Evolutionary conservation across 2,888 invertebrate species (phyloP), one percentile per base, ranked within the genome.

Genomic region (Sarcophaga rosellei): DNA sequence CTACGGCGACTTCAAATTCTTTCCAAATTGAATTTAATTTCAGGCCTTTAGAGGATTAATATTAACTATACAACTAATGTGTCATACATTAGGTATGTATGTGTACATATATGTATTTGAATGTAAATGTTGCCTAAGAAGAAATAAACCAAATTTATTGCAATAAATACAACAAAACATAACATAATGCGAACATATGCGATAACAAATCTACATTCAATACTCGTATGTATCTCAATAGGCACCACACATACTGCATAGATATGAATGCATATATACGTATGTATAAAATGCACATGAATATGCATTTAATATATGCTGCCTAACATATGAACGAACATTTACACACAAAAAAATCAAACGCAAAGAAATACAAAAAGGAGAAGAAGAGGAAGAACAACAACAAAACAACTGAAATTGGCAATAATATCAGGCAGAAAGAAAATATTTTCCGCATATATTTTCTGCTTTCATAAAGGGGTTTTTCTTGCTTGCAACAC

Each of bases 141-240:
- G 8, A 35, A 35, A 68, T 57, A 76, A 72, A 62, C 63, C 53
- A 63, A 68, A 25, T 61, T n/a, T 57, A 44, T 81, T 59, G 17
- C 53, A 62, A n/a, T 68, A 69, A 78, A 78, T 63, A 83, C 62
- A 77, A 78, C 77, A 83, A 61, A 73, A 45, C 47, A 25, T 35
- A 77, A 72, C 72, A 82, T 70, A 59, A 57, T 59, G 57, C 15
- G 1, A 61, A 61, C 61, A 21, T 11, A 35, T 35, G 35, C 35
- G 35, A 35, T 35, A 35, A 35, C 35, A 35, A 35, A 35, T 35
- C 35, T 8, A 35, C 35, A 35, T 8, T 35, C 35, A 35, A 35
- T 8, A n/a, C n/a, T n/a, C n/a, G n/a, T n/a, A 25, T 6, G 25
- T 25, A 35, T 35, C 35, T 35, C 10, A 35, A 35, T 35, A 8